Evolutionary conservation across 2,888 invertebrate species (phyloP), one percentile per base, ranked within the genome.

Genomic region (Rhodophaea formosa): DNA sequence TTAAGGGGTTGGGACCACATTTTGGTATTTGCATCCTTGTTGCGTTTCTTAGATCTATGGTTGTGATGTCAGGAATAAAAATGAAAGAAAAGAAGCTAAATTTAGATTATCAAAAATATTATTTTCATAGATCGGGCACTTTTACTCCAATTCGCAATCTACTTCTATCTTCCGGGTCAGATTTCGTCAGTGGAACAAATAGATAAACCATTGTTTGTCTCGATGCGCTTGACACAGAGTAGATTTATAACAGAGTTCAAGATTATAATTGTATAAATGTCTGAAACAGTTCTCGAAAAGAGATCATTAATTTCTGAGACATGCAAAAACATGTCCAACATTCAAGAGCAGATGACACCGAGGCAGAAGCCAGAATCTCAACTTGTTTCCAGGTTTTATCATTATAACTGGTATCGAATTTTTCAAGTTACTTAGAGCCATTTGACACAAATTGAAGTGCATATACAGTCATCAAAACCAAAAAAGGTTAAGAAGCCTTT

Each of bases 121-220:
- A n/a, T 12, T 6, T 10, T n/a, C 10, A 12, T 39, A 12, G n/a
- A 39, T 39, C 39, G n/a, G 8, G 2, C 10, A n/a, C 39, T 5
- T 39, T 35, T 39, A 39, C 39, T 39, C 5, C 8, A 12, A 39
- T 39, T 39, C 39, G n/a, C 39, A 12, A 39, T 39, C 39, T 39
- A 39, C 39, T 39, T 8, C 12, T 0, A 12, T 7, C 12, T 46
- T 46, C 46, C 49, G 49, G 8, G 10, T 10, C 8, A 32, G 15
- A 16, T 46, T 49, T 14, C 32, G 32, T 10, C 49, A 32, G 49
- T 15, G 49, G 49, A 49, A 49, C 49, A 30, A 49, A 49, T 39
- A 8, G 39, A 39, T 39, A 39, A 39, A 39, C 12, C 39, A 12
- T 39, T 39, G 39, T 39, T 12, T 35, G 10, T 35, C 8, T 7